These are phyloP conservation scores for Hemibagrus wyckioides DNA, from an alignment of 2,113 vertebrate genomes.

Conservation along the genomic window DNA sequence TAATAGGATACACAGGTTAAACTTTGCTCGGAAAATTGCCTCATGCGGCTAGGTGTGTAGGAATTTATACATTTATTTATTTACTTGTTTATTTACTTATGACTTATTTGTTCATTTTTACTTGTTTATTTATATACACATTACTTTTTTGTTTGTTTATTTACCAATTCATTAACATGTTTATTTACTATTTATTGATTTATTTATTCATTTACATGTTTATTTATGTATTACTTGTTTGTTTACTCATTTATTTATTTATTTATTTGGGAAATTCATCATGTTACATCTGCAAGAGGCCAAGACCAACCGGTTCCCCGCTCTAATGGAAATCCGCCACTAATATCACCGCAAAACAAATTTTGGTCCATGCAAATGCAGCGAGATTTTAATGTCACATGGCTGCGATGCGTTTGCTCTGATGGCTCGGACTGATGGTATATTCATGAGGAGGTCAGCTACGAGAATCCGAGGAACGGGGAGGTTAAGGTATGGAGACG, in stretches of 20 bases:
- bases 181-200: too few relatives aligned
- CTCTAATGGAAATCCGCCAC: slow-evolving; percentile 5
- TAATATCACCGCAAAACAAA: slow-evolving; percentile 22
- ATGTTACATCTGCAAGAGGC: neutral
- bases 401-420: slow-evolving; percentile 23
- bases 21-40: neutral
- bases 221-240: too few relatives aligned
- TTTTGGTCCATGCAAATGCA: slow-evolving; percentile 46
- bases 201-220: too few relatives aligned
- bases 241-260: neutral
- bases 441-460: slow-evolving; percentile 66
- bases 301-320: neutral
- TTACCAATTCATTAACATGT: too few relatives aligned
- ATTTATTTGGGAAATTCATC: neutral
- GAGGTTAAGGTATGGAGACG: slow-evolving; percentile 56
- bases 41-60: neutral
- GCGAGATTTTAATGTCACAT: slow-evolving; percentile 15
- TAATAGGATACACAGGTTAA: slow-evolving; percentile 2
- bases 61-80: neutral
- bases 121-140: too few relatives aligned
- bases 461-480: slow-evolving; percentile 53
- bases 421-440: slow-evolving; percentile 55
- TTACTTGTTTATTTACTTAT: neutral
- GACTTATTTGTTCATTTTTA: too few relatives aligned
- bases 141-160: neutral